Evolutionary conservation across 2,888 invertebrate species (phyloP), one percentile per base, ranked within the genome.

Genomic region (Coelinius sp.): DNA sequence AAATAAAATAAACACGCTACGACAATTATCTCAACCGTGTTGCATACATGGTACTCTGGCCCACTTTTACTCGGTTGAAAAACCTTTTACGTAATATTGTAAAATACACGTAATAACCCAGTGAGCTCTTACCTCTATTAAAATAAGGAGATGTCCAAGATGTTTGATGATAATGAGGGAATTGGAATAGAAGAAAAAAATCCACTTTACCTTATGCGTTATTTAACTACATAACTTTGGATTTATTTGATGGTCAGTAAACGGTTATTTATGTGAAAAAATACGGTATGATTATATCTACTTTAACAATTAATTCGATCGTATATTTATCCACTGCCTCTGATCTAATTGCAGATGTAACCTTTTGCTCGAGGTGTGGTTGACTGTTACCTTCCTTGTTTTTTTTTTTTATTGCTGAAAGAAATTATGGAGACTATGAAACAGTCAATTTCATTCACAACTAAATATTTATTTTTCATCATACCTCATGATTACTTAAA

Each of bases 21-120:
- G 22, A 52, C 31, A 66, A 66, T 71, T 63, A 67, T 59, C 22
- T 17, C 20, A n/a, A 46, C 14, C 22, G 20, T 65, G 53, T n/a
- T 53, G 63, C 25, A 53, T 46, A 66, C 56, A 25, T 71, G 66
- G 41, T 24, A 35, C 31, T n/a, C n/a, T 77, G 80, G 78, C 79
- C 80, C 78, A 80, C 82, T 82, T 82, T 80, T 82, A 78, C 79
- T 74, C n/a, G 53, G 64, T 75, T 59, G 59, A 59, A 76, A 71
- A 75, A 73, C 76, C 72, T 66, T 76, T 73, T 75, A 68, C 76
- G 75, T 77, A 71, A 72, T 75, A 17, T 25, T 27, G 22, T 59
- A 35, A 17, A 6, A 35, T 20, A 8, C 59, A 27, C 35, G 35
- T 59, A 59, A 59, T 31, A 7, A 1, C 14, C 17, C 17, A 24